Conservation (phyloP, 2,888 invertebrate genomes). For the Drosophila anomelani region DNA sequence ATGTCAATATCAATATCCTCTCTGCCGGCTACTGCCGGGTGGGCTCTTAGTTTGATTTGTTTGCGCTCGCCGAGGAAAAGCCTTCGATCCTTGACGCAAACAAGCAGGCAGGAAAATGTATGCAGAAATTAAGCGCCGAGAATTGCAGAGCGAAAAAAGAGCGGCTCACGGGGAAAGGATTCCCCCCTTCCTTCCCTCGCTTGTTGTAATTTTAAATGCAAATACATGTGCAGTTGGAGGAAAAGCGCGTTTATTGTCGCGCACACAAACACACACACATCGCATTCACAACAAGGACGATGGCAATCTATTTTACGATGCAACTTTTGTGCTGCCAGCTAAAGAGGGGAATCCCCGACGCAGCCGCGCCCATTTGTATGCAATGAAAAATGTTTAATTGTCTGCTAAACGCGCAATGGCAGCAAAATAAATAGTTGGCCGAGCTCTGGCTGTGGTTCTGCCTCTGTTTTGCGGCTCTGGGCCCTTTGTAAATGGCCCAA, state of each 20-base stretch:
- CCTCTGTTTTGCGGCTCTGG: constrained; percentile 9
- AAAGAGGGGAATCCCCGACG: constrained; percentile 4
- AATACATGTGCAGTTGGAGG: constrained; percentile 37
- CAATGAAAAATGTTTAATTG: constrained; percentile 78
- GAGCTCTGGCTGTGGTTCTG: constrained; percentile 10
- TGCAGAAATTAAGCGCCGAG: constrained; percentile 34
- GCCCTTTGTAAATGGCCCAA: constrained; percentile 45
- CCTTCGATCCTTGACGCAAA: constrained; percentile 26
- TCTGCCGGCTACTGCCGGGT: constrained; percentile 1
- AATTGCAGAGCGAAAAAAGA: constrained; percentile 21
- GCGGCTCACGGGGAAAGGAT: neutral
- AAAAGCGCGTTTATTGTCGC: constrained; percentile 45
- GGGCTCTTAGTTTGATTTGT: constrained; percentile 35
- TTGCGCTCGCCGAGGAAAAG: constrained; percentile 3
- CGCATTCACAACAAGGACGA: constrained; percentile 34
- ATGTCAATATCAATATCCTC: constrained; percentile 38
- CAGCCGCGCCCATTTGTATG: constrained; percentile 60
- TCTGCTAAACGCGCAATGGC: constrained; percentile 74
- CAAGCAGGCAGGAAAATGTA: constrained; percentile 23
- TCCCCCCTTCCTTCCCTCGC: neutral
- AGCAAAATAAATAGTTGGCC: constrained; percentile 61
- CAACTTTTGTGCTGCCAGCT: constrained; percentile 26
- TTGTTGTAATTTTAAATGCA: constrained; percentile 62
- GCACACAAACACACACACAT: neutral
- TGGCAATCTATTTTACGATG: constrained; percentile 48